Conservation (phyloP, 2,797 vertebrate genomes). For the Sebastiscus albofasciatus region DNA sequence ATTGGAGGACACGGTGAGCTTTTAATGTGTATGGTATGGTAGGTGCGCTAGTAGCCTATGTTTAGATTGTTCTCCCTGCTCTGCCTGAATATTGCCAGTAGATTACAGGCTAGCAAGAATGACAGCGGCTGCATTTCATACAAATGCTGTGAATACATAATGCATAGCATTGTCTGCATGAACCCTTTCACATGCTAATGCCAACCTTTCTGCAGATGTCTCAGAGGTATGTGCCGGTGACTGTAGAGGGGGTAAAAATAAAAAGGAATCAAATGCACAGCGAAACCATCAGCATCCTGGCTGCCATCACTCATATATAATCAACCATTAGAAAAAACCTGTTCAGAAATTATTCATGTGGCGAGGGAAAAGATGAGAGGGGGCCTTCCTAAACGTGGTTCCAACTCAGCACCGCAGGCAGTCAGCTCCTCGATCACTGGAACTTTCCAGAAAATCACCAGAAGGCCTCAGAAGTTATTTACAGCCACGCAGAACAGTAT, state of each 20-base stretch:
- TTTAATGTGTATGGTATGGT: slow-evolving; percentile 45
- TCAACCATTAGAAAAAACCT: slow-evolving; percentile 25
- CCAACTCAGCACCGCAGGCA: slow-evolving; percentile 5
- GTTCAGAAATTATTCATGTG: slow-evolving; percentile 49
- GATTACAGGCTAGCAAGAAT: slow-evolving; percentile 78
- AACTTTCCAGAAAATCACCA: slow-evolving; percentile 64
- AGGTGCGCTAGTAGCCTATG: slow-evolving; percentile 41
- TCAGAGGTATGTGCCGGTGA: slow-evolving; percentile 75
- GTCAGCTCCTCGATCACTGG: slow-evolving; percentile 33
- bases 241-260: slow-evolving; percentile 54
- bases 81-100: slow-evolving; percentile 72
- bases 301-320: slow-evolving; percentile 49
- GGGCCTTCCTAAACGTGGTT: slow-evolving; percentile 37
- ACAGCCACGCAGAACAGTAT: slow-evolving; percentile 48
- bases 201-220: slow-evolving; percentile 79
- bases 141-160: slow-evolving; percentile 83
- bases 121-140: slow-evolving; percentile 82
- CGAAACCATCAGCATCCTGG: slow-evolving; percentile 34
- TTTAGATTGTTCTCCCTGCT: slow-evolving; percentile 58
- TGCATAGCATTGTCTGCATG: slow-evolving; percentile 80
- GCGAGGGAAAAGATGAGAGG: slow-evolving; percentile 6
- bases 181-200: slow-evolving; percentile 86
- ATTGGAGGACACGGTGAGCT: slow-evolving; percentile 51
- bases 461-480: slow-evolving; percentile 71
- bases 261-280: slow-evolving; percentile 43